These are phyloP conservation scores for Dasyprocta punctata DNA, from an alignment of 2,113 vertebrate genomes.

Conservation along the genomic window DNA sequence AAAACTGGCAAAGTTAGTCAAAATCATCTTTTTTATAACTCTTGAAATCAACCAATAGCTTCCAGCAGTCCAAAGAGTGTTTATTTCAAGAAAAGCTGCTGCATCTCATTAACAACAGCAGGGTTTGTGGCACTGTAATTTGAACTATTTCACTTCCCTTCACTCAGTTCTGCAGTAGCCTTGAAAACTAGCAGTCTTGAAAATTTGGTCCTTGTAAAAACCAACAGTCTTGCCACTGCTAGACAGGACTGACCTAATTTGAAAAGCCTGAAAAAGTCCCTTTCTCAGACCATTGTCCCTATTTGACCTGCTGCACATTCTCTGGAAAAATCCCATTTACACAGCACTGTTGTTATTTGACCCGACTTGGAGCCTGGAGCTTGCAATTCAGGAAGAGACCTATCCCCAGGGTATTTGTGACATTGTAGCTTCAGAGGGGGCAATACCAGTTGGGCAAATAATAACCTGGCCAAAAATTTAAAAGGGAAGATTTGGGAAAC, in stretches of 20 bases:
- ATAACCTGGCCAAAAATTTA: conserved; percentile 9
- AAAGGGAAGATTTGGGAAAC: background rate
- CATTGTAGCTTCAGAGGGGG: background rate
- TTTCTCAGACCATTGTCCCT: background rate
- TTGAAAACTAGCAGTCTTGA: conserved; percentile 47
- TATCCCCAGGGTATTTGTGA: conserved; percentile 20
- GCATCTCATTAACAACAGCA: conserved; percentile 51
- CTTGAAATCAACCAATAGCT: conserved; percentile 51
- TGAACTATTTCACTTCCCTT: conserved; percentile 41
- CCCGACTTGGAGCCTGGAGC: background rate
- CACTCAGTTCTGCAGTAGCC: conserved; percentile 35
- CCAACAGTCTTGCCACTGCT: background rate
- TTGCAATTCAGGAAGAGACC: background rate
- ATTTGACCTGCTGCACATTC: background rate
- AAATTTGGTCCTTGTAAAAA: conserved; percentile 39
- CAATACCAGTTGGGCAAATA: background rate
- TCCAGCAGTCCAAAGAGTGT: conserved; percentile 34
- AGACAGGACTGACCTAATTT: background rate
- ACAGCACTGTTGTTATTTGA: background rate
- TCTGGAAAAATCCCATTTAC: background rate
- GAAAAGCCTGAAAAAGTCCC: background rate
- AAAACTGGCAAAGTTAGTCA: conserved; percentile 51
- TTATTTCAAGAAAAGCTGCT: conserved; percentile 66
- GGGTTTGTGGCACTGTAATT: conserved; percentile 56
- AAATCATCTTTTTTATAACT: conserved; percentile 59